phyloP scores from a whole-genome alignment of 92 coral and sea anemone species.

The Epizoanthus illoricatus region DNA sequence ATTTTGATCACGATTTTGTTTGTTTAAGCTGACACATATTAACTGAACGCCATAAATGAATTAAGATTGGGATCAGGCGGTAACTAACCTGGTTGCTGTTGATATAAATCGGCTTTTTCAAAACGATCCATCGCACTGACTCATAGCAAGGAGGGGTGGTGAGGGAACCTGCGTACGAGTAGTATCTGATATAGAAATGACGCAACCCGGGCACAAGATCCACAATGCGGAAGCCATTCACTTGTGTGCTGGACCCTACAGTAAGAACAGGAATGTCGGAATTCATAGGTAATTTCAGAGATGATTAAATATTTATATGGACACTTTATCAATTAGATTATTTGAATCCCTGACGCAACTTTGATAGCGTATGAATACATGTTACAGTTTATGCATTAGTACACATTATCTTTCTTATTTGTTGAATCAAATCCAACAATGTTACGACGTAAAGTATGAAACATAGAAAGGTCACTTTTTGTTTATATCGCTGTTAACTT shows the following conservation, averaged over 20 bases:
- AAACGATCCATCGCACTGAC: slow-evolving; percentile 57
- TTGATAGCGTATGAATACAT: too few relatives aligned
- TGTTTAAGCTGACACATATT: not conserved
- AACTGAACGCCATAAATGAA: not conserved
- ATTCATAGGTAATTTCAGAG: not conserved
- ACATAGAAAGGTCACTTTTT: too few relatives aligned
- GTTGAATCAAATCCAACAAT: too few relatives aligned
- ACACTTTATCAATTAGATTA: too few relatives aligned
- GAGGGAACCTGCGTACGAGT: slow-evolving; percentile 53
- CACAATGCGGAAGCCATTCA: not conserved
- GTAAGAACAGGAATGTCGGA: not conserved
- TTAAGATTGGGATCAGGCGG: not conserved
- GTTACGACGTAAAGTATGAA: too few relatives aligned
- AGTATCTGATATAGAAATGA: slow-evolving; percentile 17
- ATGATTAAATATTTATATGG: too few relatives aligned
- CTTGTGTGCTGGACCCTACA: slow-evolving; percentile 3
- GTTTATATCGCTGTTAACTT: too few relatives aligned
- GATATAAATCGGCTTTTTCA: slow-evolving; percentile 38
- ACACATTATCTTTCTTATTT: too few relatives aligned
- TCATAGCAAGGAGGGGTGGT: slow-evolving; percentile 56
- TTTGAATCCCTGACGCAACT: too few relatives aligned
- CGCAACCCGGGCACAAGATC: slow-evolving; percentile 1
- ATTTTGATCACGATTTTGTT: too few relatives aligned
- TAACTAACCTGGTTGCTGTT: slow-evolving; percentile 40
- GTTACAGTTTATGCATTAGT: too few relatives aligned